These are phyloP conservation scores for Ormyrus rosae DNA, from an alignment of 2,888 invertebrate species.

Conservation along the genomic window DNA sequence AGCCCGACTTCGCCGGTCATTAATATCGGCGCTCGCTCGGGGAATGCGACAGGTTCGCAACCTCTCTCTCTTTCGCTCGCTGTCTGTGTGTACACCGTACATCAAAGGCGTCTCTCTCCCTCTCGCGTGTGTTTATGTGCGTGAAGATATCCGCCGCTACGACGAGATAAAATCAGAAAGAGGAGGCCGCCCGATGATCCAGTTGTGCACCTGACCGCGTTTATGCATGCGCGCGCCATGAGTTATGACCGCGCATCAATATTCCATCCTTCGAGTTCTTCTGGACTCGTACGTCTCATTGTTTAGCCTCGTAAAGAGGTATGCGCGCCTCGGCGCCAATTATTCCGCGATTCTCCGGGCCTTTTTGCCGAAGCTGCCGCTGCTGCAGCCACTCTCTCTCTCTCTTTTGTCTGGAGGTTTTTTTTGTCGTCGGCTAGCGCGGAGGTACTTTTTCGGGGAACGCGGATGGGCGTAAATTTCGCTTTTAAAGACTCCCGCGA, in stretches of 20 bases:
- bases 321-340: slow-evolving; percentile 38
- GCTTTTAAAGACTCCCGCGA: slow-evolving; percentile 34
- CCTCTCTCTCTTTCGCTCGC: background rate
- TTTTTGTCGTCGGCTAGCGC: slow-evolving; percentile 1
- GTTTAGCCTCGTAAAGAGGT: slow-evolving; percentile 50
- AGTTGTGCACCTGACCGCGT: slow-evolving; percentile 73
- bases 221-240: slow-evolving; percentile 61
- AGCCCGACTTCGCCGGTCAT: background rate
- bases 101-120: background rate
- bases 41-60: slow-evolving; percentile 19
- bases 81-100: background rate
- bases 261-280: slow-evolving; percentile 50
- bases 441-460: background rate
- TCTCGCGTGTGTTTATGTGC: slow-evolving; percentile 36
- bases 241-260: slow-evolving; percentile 68
- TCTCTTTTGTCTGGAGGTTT: slow-evolving; percentile 6
- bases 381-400: slow-evolving; percentile 11
- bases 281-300: slow-evolving; percentile 36
- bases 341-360: slow-evolving; percentile 45
- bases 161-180: slow-evolving; percentile 44
- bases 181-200: slow-evolving; percentile 63
- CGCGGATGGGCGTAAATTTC: slow-evolving; percentile 46
- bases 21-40: slow-evolving; percentile 17
- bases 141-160: slow-evolving; percentile 25
- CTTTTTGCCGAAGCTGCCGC: background rate